Conservation (phyloP, 1,140 invertebrate genomes). For the Carposina sasakii region DNA sequence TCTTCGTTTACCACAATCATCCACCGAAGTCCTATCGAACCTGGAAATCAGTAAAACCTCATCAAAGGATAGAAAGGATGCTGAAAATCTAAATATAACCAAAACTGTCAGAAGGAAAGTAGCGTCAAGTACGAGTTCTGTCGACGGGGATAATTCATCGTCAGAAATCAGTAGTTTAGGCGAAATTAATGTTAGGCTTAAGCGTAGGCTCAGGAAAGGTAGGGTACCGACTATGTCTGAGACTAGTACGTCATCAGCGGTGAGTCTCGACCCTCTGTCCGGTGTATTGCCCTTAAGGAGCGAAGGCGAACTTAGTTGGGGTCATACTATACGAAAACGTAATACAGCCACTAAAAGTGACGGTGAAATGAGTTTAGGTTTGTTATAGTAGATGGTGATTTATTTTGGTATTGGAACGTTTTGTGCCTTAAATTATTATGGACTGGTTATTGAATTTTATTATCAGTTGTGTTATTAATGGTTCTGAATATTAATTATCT, state of each 20-base stretch:
- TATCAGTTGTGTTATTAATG: no score
- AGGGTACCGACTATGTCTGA: conserved; percentile 43
- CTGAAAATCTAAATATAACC: conserved; percentile 7
- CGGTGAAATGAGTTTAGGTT: conserved; percentile 53
- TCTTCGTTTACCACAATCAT: conserved; percentile 49
- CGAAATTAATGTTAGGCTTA: conserved; percentile 47
- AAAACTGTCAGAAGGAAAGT: conserved; percentile 17
- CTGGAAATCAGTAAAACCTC: conserved; percentile 19
- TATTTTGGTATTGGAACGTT: conserved; percentile 1
- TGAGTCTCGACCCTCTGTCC: conserved; percentile 33
- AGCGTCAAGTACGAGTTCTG: conserved; percentile 44
- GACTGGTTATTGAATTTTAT: neutral
- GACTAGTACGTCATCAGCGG: conserved; percentile 35
- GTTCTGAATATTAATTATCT: no score
- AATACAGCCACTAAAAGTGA: conserved; percentile 50
- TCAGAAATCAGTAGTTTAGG: conserved; percentile 62
- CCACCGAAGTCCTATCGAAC: conserved; percentile 44
- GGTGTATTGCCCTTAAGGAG: conserved; percentile 44
- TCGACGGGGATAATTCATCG: conserved; percentile 45
- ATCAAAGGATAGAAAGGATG: conserved; percentile 11
- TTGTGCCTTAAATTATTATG: conserved; percentile 15
- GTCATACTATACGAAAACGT: conserved; percentile 27
- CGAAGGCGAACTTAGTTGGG: conserved; percentile 56
- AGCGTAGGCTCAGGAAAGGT: conserved; percentile 29
- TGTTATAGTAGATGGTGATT: conserved; percentile 17